Evolutionary conservation across 2,113 vertebrate genomes (phyloP).

Genomic region (Sceloporus tristichus): DNA sequence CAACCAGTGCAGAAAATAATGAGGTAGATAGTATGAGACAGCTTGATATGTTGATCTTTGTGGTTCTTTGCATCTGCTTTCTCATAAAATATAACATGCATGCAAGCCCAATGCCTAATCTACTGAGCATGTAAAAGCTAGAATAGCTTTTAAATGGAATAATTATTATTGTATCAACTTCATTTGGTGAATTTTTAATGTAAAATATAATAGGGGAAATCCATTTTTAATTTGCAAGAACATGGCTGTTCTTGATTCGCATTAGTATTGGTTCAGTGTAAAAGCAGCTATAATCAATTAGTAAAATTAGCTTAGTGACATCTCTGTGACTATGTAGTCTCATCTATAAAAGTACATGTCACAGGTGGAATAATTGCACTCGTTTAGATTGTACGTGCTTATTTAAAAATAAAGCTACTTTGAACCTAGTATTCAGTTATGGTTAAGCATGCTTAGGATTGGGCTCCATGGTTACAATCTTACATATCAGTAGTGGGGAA

Average conservation of each 20-base stretch:
- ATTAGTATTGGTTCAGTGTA: background rate
- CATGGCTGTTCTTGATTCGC: background rate
- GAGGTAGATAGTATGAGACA: background rate
- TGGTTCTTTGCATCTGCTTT: background rate
- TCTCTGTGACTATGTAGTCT: background rate
- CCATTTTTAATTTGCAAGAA: background rate
- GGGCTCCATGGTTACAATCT: background rate
- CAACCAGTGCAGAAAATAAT: background rate
- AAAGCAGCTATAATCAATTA: background rate
- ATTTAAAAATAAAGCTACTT: background rate
- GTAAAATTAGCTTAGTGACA: background rate
- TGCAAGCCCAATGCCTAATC: background rate
- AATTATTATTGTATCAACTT: background rate
- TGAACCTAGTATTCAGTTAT: too few species aligned
- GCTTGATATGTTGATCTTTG: background rate
- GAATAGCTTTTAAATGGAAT: background rate
- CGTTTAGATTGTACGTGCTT: background rate
- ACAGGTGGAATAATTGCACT: background rate
- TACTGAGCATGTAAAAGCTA: background rate
- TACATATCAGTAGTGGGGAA: background rate
- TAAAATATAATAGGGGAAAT: background rate
- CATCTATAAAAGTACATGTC: background rate
- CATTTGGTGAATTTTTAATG: background rate
- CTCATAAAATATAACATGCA: slow-evolving; percentile 10
- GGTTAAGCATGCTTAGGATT: background rate